A percentile compares a stretch with the other conserved stretches of the same genome.
Evolutionary conservation across 2,888 invertebrate species (phyloP).

Genomic region (Actias luna): DNA sequence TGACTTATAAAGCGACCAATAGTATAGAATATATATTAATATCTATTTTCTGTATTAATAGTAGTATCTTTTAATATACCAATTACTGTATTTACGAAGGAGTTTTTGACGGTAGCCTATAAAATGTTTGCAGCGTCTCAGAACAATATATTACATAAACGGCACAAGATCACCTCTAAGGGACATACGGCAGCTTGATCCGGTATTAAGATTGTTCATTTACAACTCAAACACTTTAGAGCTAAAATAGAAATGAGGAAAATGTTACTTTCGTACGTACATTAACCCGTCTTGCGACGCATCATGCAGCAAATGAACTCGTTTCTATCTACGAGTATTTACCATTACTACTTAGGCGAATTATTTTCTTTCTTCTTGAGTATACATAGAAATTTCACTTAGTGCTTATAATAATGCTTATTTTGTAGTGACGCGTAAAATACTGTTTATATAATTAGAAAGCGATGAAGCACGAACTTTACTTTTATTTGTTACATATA

Average conservation of each 20-base stretch:
- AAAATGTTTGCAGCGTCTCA: not conserved
- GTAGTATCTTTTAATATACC: not conserved
- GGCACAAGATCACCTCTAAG: not conserved
- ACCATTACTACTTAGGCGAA: not conserved
- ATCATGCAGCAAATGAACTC: not conserved
- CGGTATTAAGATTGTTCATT: constrained; percentile 7
- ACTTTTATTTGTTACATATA: not conserved
- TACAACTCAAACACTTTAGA: constrained; percentile 1
- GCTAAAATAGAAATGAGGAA: constrained; percentile 17
- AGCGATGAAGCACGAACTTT: not conserved
- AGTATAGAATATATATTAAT: no score
- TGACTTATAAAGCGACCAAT: no score
- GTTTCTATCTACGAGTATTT: constrained; percentile 3
- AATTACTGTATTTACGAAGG: not conserved
- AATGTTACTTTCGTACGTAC: constrained; percentile 12
- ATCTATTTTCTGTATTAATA: not conserved
- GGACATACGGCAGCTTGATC: not conserved
- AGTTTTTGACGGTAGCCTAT: not conserved
- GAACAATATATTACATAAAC: not conserved
- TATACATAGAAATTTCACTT: not conserved
- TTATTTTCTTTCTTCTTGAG: constrained; percentile 4
- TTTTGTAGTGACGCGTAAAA: constrained; percentile 2
- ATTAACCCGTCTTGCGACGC: constrained; percentile 5
- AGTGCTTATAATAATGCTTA: not conserved
- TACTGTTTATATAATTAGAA: not conserved